These are phyloP conservation scores for Caranx melampygus DNA, from an alignment of 2,113 vertebrate species.

Conservation along the genomic window DNA sequence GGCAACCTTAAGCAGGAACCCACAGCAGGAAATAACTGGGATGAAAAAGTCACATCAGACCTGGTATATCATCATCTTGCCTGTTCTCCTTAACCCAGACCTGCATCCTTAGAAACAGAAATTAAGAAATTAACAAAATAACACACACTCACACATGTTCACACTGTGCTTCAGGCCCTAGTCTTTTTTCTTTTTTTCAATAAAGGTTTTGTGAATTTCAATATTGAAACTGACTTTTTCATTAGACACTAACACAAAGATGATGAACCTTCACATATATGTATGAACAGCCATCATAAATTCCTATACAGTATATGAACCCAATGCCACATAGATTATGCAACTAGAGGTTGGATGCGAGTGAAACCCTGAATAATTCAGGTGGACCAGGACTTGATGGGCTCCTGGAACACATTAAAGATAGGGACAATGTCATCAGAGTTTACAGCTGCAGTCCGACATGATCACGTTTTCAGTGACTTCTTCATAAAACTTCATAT, in stretches of 20 bases:
- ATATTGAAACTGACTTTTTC: not conserved
- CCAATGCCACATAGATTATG: slow-evolving; percentile 3
- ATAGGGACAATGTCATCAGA: too few species aligned
- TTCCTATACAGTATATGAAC: not conserved
- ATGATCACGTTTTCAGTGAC: too few species aligned
- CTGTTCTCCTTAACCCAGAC: not conserved
- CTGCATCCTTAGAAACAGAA: not conserved
- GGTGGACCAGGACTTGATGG: not conserved
- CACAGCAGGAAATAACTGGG: slow-evolving; percentile 1
- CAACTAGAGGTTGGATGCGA: not conserved
- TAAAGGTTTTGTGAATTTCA: not conserved
- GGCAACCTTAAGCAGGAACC: not conserved
- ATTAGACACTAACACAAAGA: not conserved
- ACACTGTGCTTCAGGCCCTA: too few species aligned
- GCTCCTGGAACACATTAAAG: not conserved
- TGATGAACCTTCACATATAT: not conserved
- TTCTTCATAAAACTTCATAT: too few species aligned
- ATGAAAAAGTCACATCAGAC: slow-evolving; percentile 20
- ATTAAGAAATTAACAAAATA: not conserved
- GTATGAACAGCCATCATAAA: not conserved
- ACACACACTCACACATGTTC: too few species aligned
- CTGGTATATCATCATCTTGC: not conserved
- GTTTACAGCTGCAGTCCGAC: too few species aligned
- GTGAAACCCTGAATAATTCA: slow-evolving; percentile 23
- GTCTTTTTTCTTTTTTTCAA: too few species aligned